Percentiles rank a stretch among this genome's conserved stretches.
Conservation (phyloP, 1,140 invertebrate genomes). For the Drosophila parabipectinata region DNA sequence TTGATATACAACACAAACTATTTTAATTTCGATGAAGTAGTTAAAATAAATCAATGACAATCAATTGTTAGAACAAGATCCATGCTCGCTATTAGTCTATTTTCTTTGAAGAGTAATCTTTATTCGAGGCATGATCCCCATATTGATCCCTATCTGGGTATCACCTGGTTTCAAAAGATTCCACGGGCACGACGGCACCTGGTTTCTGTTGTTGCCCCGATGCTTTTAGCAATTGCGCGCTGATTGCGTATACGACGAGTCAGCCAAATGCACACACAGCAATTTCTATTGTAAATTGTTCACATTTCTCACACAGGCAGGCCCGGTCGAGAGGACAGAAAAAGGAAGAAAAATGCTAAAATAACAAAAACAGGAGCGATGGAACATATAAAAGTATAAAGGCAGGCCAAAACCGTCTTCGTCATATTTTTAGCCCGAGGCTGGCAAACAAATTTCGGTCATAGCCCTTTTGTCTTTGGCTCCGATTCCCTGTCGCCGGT, state of each 20-base stretch:
- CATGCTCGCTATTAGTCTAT: no score
- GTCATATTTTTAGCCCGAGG: slow-evolving; percentile 61
- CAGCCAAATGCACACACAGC: slow-evolving; percentile 79
- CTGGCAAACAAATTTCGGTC: slow-evolving; percentile 73
- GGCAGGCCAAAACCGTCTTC: slow-evolving; percentile 41
- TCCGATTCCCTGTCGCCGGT: slow-evolving; percentile 3
- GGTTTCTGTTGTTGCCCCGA: slow-evolving; percentile 38
- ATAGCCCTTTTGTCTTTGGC: slow-evolving; percentile 58
- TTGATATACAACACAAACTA: neutral
- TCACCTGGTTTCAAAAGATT: slow-evolving; percentile 56
- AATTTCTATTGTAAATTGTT: slow-evolving; percentile 81
- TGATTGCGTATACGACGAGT: slow-evolving; percentile 78
- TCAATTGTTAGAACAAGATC: no score
- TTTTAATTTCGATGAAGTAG: no score
- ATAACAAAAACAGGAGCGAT: slow-evolving; percentile 30
- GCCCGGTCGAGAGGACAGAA: slow-evolving; percentile 13
- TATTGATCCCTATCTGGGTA: slow-evolving; percentile 21
- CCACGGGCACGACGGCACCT: slow-evolving; percentile 6
- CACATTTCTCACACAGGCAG: slow-evolving; percentile 68
- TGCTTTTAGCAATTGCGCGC: slow-evolving; percentile 76
- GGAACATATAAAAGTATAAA: slow-evolving; percentile 41
- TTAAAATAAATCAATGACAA: no score
- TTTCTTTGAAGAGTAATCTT: neutral
- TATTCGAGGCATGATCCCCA: slow-evolving; percentile 7
- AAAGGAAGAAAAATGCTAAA: neutral